A percentile compares a stretch with the other conserved stretches of the same genome.
Evolutionary conservation across 2,888 invertebrate species (phyloP).

Genomic region (Acanthoscelides obtectus): DNA sequence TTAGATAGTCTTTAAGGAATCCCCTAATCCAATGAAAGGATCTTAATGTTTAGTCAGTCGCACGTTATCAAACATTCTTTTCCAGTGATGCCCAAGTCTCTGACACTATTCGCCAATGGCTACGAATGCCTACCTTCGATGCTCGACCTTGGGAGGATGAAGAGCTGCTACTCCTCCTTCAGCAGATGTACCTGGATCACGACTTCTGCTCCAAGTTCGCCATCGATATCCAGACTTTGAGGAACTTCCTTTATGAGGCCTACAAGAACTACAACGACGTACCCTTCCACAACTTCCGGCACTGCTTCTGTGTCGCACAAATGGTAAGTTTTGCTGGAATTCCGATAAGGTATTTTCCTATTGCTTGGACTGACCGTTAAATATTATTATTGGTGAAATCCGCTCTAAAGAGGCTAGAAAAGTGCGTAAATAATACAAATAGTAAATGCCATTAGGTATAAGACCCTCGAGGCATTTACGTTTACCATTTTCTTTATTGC

Average conservation of each 20-base stretch:
- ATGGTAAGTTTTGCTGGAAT: slow-evolving; percentile 63
- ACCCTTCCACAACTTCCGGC: slow-evolving; percentile 83
- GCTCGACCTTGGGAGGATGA: slow-evolving; percentile 80
- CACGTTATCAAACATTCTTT: too few species aligned
- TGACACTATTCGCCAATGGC: slow-evolving; percentile 58
- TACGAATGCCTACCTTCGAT: slow-evolving; percentile 70
- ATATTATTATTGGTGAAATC: too few species aligned
- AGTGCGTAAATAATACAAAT: too few species aligned
- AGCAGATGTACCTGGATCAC: slow-evolving; percentile 78
- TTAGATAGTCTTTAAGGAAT: too few species aligned
- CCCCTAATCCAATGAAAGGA: too few species aligned
- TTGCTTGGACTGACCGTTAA: too few species aligned
- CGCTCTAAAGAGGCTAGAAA: too few species aligned
- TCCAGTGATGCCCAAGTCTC: slow-evolving; percentile 60
- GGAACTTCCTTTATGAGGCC: slow-evolving; percentile 70
- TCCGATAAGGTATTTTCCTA: too few species aligned
- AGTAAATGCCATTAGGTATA: too few species aligned
- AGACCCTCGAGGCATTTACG: too few species aligned
- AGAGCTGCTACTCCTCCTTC: slow-evolving; percentile 69
- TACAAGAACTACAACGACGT: slow-evolving; percentile 82
- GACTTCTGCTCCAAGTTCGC: slow-evolving; percentile 70
- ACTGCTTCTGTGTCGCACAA: slow-evolving; percentile 83
- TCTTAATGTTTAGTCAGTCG: too few species aligned
- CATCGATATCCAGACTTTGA: slow-evolving; percentile 64
- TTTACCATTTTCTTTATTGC: too few species aligned